phyloP scores from a whole-genome alignment of 2,888 invertebrate species.

The Lasioglossum lativentre region DNA sequence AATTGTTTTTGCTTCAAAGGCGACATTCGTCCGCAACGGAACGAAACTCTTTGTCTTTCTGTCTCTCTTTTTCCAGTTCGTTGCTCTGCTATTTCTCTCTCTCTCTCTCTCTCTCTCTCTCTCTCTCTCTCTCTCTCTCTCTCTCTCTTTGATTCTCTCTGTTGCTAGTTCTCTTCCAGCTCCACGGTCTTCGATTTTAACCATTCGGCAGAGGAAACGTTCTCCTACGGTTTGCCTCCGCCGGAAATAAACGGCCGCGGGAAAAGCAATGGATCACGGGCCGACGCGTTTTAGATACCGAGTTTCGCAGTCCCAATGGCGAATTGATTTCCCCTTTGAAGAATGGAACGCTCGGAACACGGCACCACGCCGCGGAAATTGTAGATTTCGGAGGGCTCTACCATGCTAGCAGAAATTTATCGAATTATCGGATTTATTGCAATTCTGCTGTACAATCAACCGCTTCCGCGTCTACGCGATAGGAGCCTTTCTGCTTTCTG shows the following conservation, averaged over 20 bases:
- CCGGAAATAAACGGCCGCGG: constrained; percentile 33
- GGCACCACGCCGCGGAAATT: neutral
- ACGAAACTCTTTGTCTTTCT: no score
- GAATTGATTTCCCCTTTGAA: constrained; percentile 31
- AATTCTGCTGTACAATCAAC: neutral
- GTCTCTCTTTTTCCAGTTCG: no score
- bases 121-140: no score
- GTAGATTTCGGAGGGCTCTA: neutral
- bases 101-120: no score
- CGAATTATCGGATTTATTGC: constrained; percentile 8
- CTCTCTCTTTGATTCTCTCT: neutral
- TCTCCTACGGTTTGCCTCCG: neutral
- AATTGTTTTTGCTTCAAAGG: no score
- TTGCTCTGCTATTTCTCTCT: no score
- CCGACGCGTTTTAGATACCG: constrained; percentile 46
- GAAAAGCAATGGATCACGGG: constrained; percentile 40
- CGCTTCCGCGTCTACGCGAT: neutral
- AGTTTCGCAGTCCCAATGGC: neutral
- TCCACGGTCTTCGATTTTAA: neutral
- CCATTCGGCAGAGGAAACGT: neutral
- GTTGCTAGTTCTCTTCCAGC: neutral
- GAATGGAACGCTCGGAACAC: neutral
- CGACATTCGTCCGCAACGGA: no score
- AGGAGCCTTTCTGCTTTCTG: no score
- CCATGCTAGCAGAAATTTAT: neutral